phyloP scores from a whole-genome alignment of 2,888 invertebrate species.

The Ornithoptera alexandrae region DNA sequence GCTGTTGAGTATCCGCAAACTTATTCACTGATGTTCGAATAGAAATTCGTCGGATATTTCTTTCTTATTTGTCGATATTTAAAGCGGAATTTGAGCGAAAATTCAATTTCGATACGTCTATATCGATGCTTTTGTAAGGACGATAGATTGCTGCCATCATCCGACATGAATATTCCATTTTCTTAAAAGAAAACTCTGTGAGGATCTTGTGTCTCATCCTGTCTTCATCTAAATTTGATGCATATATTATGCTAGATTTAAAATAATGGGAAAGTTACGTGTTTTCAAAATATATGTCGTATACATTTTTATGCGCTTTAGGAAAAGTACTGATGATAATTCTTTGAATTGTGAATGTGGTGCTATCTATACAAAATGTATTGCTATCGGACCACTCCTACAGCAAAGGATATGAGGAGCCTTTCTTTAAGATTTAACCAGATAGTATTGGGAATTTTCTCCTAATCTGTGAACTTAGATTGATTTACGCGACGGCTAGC shows the following conservation, averaged over 20 bases:
- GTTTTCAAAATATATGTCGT: too few species aligned
- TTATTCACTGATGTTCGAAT: not conserved
- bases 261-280: too few species aligned
- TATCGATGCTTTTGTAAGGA: conserved; percentile 34
- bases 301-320: too few species aligned
- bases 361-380: too few species aligned
- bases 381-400: not conserved
- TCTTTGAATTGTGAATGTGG: too few species aligned
- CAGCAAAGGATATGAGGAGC: not conserved
- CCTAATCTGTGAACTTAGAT: conserved; percentile 19
- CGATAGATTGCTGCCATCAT: conserved; percentile 43
- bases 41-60: conserved; percentile 8
- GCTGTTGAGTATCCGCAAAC: not conserved
- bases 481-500: conserved; percentile 18
- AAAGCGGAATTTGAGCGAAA: conserved; percentile 17
- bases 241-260: not conserved
- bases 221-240: conserved; percentile 41
- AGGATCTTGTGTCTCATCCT: conserved; percentile 45
- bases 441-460: conserved; percentile 10
- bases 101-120: conserved; percentile 26
- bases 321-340: too few species aligned
- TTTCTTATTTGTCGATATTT: conserved; percentile 18
- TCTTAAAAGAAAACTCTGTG: conserved; percentile 49
- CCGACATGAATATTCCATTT: conserved; percentile 61
- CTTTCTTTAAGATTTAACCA: conserved; percentile 3